These are phyloP conservation scores for Zeugodacus cucurbitae DNA, from an alignment of 1,140 invertebrate species.

Conservation along the genomic window DNA sequence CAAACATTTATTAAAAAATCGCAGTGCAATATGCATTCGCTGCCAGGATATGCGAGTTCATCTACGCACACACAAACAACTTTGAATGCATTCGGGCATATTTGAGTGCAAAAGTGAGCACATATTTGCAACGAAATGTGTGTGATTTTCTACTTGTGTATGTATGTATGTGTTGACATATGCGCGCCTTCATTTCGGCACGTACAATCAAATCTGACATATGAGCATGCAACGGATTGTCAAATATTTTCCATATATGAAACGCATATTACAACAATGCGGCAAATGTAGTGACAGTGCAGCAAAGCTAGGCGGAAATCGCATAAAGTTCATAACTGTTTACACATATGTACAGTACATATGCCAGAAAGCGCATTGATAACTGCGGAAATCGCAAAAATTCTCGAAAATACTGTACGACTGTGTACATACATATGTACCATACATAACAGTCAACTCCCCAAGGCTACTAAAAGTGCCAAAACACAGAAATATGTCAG, in stretches of 20 bases:
- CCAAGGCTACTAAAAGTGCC: not conserved
- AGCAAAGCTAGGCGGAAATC: conserved; percentile 27
- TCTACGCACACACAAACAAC: not conserved
- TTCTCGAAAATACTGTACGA: not conserved
- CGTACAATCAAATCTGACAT: conserved; percentile 44
- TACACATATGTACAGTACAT: too few relatives aligned
- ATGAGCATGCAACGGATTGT: conserved; percentile 50
- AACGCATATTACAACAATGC: conserved; percentile 47
- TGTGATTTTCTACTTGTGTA: too few relatives aligned
- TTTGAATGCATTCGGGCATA: not conserved
- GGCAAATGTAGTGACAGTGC: too few relatives aligned
- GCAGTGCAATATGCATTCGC: not conserved
- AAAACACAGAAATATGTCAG: not conserved
- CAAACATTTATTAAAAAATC: not conserved
- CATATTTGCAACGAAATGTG: not conserved
- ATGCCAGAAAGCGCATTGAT: too few relatives aligned
- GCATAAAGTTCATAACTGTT: too few relatives aligned
- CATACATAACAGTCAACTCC: not conserved
- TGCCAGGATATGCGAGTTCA: not conserved
- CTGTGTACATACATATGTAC: not conserved
- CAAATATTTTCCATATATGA: conserved; percentile 64
- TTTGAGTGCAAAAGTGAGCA: not conserved
- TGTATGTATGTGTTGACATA: not conserved
- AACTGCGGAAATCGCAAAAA: conserved; percentile 41
- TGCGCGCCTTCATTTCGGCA: not conserved